phyloP scores from a whole-genome alignment of 2,888 invertebrate genomes.

The Scaptomyza cyrtandrae region DNA sequence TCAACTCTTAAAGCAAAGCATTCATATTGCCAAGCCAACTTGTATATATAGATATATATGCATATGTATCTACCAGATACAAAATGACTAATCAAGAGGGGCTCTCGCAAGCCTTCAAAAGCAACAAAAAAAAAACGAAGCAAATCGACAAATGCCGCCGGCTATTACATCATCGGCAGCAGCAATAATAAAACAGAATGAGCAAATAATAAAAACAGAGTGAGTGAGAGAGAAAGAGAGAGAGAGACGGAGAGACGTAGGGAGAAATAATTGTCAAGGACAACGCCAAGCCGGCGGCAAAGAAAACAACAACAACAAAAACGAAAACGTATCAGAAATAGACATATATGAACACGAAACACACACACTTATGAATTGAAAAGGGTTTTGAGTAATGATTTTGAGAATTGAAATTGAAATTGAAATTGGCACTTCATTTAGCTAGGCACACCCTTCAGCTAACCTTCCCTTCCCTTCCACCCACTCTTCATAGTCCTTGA shows the following conservation, averaged over 20 bases:
- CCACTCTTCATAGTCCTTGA: no score
- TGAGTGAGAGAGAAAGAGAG: background rate
- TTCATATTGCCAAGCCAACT: no score
- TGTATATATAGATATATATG: no score
- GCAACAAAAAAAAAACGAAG: background rate
- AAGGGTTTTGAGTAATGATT: constrained; percentile 21
- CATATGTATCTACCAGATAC: constrained; percentile 1
- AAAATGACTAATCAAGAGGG: constrained; percentile 46
- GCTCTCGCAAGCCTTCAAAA: constrained; percentile 19
- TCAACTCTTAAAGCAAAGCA: no score
- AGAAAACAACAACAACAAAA: background rate
- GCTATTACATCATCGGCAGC: constrained; percentile 54
- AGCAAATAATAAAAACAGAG: background rate
- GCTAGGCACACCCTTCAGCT: constrained; percentile 1
- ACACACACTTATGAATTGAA: constrained; percentile 18
- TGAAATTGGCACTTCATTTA: constrained; percentile 37
- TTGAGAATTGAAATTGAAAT: constrained; percentile 16
- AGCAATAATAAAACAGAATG: constrained; percentile 4
- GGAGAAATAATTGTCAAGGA: constrained; percentile 44
- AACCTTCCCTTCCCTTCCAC: no score
- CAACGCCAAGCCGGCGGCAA: constrained; percentile 59
- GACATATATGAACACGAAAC: constrained; percentile 13
- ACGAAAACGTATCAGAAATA: constrained; percentile 22
- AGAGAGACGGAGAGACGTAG: background rate
- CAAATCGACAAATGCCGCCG: constrained; percentile 36